Evolutionary conservation across 2,888 invertebrate genomes (phyloP).

Genomic region (Loripinus fragilis): DNA sequence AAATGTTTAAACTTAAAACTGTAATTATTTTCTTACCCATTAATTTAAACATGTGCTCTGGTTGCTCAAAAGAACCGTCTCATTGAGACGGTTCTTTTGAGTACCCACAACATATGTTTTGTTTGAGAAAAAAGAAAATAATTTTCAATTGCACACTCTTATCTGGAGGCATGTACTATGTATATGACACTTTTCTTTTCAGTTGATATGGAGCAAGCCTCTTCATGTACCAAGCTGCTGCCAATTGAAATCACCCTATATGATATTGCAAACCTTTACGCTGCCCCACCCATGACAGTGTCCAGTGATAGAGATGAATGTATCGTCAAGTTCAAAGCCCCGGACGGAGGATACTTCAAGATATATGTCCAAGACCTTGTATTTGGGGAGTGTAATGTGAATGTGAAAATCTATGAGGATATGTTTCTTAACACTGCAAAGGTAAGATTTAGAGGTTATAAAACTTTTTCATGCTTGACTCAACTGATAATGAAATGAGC

Average conservation of each 20-base stretch:
- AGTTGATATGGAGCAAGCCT: slow-evolving; percentile 55
- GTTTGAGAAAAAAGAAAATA: too few species aligned
- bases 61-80: too few species aligned
- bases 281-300: slow-evolving; percentile 36
- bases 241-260: slow-evolving; percentile 24
- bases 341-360: slow-evolving; percentile 44
- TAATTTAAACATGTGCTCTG: too few species aligned
- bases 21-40: too few species aligned
- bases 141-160: too few species aligned
- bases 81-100: too few species aligned
- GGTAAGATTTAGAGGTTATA: too few species aligned
- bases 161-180: too few species aligned
- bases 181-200: slow-evolving; percentile 11
- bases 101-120: too few species aligned
- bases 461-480: too few species aligned
- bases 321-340: slow-evolving; percentile 39
- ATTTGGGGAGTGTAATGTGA: slow-evolving; percentile 48
- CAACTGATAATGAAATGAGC: too few species aligned
- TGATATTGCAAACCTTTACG: slow-evolving; percentile 50
- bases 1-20: too few species aligned
- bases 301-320: slow-evolving; percentile 44
- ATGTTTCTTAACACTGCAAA: slow-evolving; percentile 38
- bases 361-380: slow-evolving; percentile 39
- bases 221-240: slow-evolving; percentile 35
- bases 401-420: slow-evolving; percentile 47